Base-by-base conservation (phyloP, 92 coral and sea anemone genomes). In the Heteractis magnifica region DNA sequence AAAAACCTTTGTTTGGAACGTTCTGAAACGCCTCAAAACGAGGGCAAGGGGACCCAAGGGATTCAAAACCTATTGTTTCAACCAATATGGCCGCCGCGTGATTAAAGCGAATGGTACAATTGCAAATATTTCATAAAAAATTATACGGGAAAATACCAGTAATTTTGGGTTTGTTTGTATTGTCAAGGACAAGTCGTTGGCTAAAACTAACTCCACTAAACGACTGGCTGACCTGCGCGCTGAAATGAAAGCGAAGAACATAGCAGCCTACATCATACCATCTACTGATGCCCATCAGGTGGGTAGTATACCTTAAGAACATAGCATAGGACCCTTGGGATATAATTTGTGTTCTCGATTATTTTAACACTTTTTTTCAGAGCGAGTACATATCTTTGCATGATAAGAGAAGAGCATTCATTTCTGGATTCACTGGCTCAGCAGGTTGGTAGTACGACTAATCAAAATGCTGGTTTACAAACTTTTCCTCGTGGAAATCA, bases 201-300 rank as follows among this genome's bases (percentile, higher is more conserved):
- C 88, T 44, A 82, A 62, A 49, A 90, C 86, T 15, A 85, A 91
- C 81, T 86, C 98, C 4, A 89, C 93, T 19, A 85, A 87, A 23
- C 94, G 94, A 9, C 71, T 93, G 78, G 77, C 49, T 56, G 68
- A 82, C 51, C 90, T 93, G 75, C 91, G 98, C 14, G 83, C 76
- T 13, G 14, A 84, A 77, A 91, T 93, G 98, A 62, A 80, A 77
- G 74, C 18, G 3, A 60, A 58, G 13, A 78, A 78, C 49, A 16
- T 93, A 6, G 52, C 81, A 14, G 98, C 98, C n/a, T 91, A 91
- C 86, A 88, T 91, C 56, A 60, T 91, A 12, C 88, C 89, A 13
- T 88, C 94, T 19, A 85, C 82, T 6, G 94, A 91, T 71, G 89
- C 88, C 20, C 94, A 91, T 71, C 85, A 84, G 85, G 94, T 91